Base-by-base conservation (phyloP, 2,113 vertebrate species). In the Peromyscus maniculatus region DNA sequence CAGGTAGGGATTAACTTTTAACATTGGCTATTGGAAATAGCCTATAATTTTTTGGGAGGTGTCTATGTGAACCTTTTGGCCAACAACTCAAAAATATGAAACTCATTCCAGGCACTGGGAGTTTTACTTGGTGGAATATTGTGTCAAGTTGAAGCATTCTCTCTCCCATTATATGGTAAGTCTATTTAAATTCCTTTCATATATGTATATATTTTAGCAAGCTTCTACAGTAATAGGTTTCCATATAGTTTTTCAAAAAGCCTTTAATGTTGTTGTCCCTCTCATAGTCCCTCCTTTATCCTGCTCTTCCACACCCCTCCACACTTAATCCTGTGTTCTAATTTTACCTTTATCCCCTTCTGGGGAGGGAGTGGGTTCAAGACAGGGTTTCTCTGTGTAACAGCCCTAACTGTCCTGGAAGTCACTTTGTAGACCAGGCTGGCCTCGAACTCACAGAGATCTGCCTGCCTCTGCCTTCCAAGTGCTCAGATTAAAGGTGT, bases 1-100 rank as follows among this genome's bases (percentile, higher is more conserved):
- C 19, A 0, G 3, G 0, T 28, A 3, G 5, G 0, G 13, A 7
- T 6, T 22, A 1, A 59, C 22, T 69, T 36, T 87, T 62, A 84
- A 26, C 82, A 64, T 28, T 28, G 24, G 57, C 7, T 62, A 28
- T 4, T 64, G 22, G 57, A 43, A 59, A 82, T 57, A 24, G 79
- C 33, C 79, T 59, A 52, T 57, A n/a, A 57, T 52, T 13, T 10
- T 59, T n/a, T 22, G 10, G 79, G 21, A 71, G 36, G 11, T 55
- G 36, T 39, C 55, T 83, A 39, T 1, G 55, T 59, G 55, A 59
- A 39, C 5, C 21, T 83, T 83, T 83, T n/a, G 36, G 22, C 21
- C 79, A 83, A 59, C 79, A 59, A 39, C 36, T 59, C 55, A 59
- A n/a, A 82, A 57, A 59, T 57, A 59, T 24, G 11, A 26, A 59